These are phyloP conservation scores for Crocallis elinguaria DNA, from an alignment of 2,888 invertebrate species.

Conservation along the genomic window DNA sequence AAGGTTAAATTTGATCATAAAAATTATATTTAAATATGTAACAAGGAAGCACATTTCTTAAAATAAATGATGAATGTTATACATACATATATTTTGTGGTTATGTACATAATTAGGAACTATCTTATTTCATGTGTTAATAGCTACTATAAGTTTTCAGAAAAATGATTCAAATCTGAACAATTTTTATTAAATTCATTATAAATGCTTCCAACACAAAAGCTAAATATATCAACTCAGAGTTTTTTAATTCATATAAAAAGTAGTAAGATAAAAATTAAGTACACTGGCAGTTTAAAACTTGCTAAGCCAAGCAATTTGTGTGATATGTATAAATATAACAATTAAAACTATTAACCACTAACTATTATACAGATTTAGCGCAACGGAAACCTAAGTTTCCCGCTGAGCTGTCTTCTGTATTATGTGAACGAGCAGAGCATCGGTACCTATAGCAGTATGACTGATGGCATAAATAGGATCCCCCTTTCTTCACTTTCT, in stretches of 20 bases:
- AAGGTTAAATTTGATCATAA: too few relatives aligned
- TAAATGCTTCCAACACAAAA: not conserved
- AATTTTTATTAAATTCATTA: too few relatives aligned
- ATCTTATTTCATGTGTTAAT: too few relatives aligned
- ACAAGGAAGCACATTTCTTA: too few relatives aligned
- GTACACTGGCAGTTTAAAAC: conserved; percentile 7
- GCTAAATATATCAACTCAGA: not conserved
- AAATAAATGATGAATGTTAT: too few relatives aligned
- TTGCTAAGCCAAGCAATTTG: not conserved
- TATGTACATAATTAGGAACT: too few relatives aligned
- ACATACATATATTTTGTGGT: too few relatives aligned
- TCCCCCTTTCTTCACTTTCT: conserved; percentile 98
- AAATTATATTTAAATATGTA: too few relatives aligned
- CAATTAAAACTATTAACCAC: not conserved
- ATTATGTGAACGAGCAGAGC: conserved; percentile 97
- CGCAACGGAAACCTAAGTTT: conserved; percentile 97
- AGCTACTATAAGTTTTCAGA: too few relatives aligned
- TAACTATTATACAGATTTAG: conserved; percentile 65
- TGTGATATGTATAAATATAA: not conserved
- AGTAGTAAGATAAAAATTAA: not conserved
- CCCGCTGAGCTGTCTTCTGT: conserved; percentile 96
- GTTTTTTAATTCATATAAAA: not conserved
- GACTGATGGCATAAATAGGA: conserved; percentile 96
- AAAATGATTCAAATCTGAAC: too few relatives aligned
- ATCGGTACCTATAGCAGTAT: conserved; percentile 97